phyloP scores from a whole-genome alignment of 2,888 invertebrate species.

The Troides helena region DNA sequence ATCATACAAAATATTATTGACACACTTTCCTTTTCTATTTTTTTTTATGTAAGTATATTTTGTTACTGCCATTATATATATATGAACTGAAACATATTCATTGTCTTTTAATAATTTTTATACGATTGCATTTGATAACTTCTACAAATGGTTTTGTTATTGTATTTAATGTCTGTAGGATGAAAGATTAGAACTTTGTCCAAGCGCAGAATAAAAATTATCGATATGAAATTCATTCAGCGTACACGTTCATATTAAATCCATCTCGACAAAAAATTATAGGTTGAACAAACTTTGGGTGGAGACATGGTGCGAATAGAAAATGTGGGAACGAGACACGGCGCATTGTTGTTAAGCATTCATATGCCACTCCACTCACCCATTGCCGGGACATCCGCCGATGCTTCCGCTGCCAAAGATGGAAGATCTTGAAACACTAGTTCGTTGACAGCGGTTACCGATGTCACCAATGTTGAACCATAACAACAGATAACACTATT shows the following conservation, averaged over 20 bases:
- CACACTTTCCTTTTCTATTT: too few species aligned
- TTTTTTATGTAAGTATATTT: too few species aligned
- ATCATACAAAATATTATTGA: too few species aligned
- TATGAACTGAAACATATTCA: not conserved
- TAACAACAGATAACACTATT: constrained; percentile 47
- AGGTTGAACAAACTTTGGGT: constrained; percentile 78
- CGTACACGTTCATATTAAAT: constrained; percentile 40
- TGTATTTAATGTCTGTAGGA: not conserved
- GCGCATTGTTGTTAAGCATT: constrained; percentile 74
- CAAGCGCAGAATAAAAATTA: constrained; percentile 15
- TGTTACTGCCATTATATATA: too few species aligned
- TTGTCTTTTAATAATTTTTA: not conserved
- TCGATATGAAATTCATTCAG: constrained; percentile 23
- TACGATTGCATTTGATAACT: not conserved
- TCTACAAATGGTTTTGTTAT: not conserved
- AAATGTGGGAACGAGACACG: constrained; percentile 69
- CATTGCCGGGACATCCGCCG: constrained; percentile 78
- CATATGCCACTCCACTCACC: constrained; percentile 74
- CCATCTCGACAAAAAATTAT: constrained; percentile 68
- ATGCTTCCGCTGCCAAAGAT: constrained; percentile 79
- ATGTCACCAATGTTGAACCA: constrained; percentile 50
- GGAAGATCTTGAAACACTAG: constrained; percentile 70
- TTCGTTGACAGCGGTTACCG: constrained; percentile 70
- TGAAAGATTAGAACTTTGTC: not conserved
- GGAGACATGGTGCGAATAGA: constrained; percentile 73